Conservation (phyloP, 2,113 vertebrate species). For the Phylloscopus trochilus region DNA sequence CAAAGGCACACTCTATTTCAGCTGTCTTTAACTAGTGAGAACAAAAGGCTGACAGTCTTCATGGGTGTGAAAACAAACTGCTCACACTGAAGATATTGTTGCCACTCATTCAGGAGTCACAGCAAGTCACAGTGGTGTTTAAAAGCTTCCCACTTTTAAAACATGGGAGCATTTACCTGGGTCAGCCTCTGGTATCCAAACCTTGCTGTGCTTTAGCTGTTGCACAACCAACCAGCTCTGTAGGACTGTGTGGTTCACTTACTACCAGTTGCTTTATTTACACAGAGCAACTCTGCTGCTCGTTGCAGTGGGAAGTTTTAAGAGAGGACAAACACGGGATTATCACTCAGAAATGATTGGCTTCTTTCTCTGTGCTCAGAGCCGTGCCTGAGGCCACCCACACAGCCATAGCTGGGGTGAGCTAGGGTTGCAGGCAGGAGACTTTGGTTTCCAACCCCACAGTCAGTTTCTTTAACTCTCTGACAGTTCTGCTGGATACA, state of each 20-base stretch:
- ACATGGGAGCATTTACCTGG: neutral
- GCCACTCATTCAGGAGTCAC: neutral
- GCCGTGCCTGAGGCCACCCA: neutral
- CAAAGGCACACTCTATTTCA: neutral
- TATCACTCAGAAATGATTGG: neutral
- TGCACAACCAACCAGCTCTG: neutral
- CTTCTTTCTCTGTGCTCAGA: neutral
- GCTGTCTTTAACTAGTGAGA: neutral
- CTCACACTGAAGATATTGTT: neutral
- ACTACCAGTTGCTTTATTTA: neutral
- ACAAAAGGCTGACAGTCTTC: neutral
- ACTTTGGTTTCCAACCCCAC: neutral
- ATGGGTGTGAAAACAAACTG: neutral
- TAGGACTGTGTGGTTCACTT: neutral
- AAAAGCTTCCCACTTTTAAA: neutral
- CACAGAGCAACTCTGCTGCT: neutral
- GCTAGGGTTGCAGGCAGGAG: neutral
- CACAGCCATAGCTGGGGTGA: neutral
- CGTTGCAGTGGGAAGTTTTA: neutral
- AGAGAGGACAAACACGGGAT: neutral
- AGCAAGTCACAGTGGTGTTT: neutral
- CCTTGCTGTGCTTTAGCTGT: neutral
- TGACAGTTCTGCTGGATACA: neutral
- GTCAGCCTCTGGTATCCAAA: neutral
- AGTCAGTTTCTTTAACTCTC: accelerated